phyloP scores from a whole-genome alignment of 2,888 invertebrate genomes.

The Harpalus rufipes region DNA sequence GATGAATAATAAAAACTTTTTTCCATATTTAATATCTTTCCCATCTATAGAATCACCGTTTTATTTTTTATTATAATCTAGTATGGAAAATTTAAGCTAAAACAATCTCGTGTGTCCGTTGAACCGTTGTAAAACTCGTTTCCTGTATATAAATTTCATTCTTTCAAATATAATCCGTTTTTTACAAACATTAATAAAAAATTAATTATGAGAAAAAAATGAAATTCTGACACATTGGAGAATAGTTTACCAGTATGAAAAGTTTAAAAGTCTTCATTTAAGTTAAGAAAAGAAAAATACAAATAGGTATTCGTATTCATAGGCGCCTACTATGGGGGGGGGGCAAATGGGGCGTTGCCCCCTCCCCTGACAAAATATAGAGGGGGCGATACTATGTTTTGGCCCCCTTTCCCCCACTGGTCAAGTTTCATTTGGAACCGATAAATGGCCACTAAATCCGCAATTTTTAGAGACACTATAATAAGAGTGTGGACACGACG shows the following conservation, averaged over 20 bases:
- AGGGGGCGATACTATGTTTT: no score
- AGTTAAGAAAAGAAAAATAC: no score
- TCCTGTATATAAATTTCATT: slow-evolving; percentile 20
- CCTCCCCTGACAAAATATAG: no score
- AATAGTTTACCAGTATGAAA: not conserved
- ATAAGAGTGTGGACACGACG: no score
- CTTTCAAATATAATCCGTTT: slow-evolving; percentile 12
- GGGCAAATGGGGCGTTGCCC: no score
- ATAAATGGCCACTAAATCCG: no score
- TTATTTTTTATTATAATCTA: not conserved
- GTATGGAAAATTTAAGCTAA: not conserved
- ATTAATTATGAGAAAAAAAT: slow-evolving; percentile 23
- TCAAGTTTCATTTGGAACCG: no score
- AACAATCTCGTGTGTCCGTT: not conserved
- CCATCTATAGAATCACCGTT: not conserved
- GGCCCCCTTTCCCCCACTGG: no score
- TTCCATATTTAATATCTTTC: not conserved
- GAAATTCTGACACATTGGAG: not conserved
- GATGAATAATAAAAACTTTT: no score
- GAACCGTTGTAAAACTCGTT: slow-evolving; percentile 29
- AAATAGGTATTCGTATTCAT: no score
- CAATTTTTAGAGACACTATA: no score
- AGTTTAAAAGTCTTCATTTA: not conserved
- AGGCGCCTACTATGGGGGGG: no score
- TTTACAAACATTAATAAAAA: not conserved